A percentile compares a stretch with the other conserved stretches of the same genome.
Evolutionary conservation across 92 coral and sea anemone species (phyloP).

Genomic region (Metridium senile): DNA sequence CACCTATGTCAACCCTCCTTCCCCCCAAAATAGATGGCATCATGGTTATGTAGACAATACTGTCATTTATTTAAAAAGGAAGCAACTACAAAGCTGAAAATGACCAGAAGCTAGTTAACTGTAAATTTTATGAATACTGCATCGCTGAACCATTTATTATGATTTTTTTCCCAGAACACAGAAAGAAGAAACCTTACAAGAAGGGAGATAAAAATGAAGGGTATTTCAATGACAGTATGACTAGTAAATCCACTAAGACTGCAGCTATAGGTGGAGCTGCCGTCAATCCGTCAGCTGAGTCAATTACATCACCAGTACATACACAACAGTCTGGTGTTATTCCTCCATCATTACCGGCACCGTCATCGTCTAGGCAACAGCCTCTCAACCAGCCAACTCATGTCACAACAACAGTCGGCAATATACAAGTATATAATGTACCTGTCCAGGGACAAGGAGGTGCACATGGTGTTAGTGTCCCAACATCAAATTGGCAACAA

Average conservation of each 20-base stretch:
- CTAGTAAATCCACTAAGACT: conserved; percentile 38
- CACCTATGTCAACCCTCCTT: no score
- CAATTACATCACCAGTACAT: conserved; percentile 45
- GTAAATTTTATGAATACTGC: no score
- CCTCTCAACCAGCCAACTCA: conserved; percentile 1
- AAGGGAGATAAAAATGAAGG: conserved; percentile 69
- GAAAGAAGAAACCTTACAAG: conserved; percentile 64
- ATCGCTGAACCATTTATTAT: no score
- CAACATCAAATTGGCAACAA: conserved; percentile 48
- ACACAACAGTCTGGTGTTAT: conserved; percentile 16
- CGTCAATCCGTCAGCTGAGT: conserved; percentile 75
- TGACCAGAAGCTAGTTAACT: no score
- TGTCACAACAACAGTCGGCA: neutral
- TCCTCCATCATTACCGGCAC: conserved; percentile 35
- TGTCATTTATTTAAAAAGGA: no score
- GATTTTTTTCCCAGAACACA: conserved; percentile 36
- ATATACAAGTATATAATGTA: conserved; percentile 2
- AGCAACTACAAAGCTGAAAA: no score
- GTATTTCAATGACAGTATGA: conserved; percentile 43
- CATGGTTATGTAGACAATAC: no score
- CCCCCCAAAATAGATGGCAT: no score
- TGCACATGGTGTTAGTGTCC: conserved; percentile 40
- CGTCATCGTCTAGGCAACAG: conserved; percentile 29
- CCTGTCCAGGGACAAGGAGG: conserved; percentile 38
- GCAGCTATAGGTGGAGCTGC: conserved; percentile 67